Evolutionary conservation across 2,888 invertebrate species (phyloP).

Genomic region (Kryphioiulus occultus): DNA sequence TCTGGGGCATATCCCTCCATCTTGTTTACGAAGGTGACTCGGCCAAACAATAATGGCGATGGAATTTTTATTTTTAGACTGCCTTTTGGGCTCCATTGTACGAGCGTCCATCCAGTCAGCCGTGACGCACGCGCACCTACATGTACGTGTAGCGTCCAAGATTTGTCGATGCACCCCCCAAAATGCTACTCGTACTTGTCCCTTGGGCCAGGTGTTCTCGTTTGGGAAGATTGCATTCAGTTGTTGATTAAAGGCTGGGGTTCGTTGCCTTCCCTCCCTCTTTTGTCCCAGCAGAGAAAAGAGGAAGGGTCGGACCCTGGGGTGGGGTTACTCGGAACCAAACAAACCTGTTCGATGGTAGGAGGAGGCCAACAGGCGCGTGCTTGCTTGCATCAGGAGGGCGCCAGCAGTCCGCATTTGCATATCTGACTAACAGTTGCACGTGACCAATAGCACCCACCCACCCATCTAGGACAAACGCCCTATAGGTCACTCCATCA

Average conservation of each 20-base stretch:
- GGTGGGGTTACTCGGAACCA: background rate
- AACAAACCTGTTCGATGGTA: background rate
- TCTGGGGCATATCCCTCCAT: too few relatives aligned
- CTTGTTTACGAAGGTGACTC: background rate
- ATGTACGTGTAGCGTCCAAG: background rate
- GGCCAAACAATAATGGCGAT: background rate
- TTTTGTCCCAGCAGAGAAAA: slow-evolving; percentile 23
- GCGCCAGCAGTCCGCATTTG: background rate
- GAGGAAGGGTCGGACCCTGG: slow-evolving; percentile 23
- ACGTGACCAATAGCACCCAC: background rate
- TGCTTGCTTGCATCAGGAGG: slow-evolving; percentile 13
- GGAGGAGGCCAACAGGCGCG: slow-evolving; percentile 23
- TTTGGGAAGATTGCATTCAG: slow-evolving; percentile 23
- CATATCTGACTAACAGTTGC: slow-evolving; percentile 23
- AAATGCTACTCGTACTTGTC: slow-evolving; percentile 23
- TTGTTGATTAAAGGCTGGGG: slow-evolving; percentile 13
- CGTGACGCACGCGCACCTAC: slow-evolving; percentile 1
- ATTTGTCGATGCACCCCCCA: background rate
- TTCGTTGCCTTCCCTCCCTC: slow-evolving; percentile 1
- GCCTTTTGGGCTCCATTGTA: background rate
- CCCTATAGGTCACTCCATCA: background rate
- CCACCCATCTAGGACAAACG: background rate
- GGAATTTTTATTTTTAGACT: background rate
- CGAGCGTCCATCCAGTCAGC: background rate
- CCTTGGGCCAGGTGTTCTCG: slow-evolving; percentile 23